Evolutionary conservation across 2,888 invertebrate genomes (phyloP).

Genomic region (Allacma fusca): DNA sequence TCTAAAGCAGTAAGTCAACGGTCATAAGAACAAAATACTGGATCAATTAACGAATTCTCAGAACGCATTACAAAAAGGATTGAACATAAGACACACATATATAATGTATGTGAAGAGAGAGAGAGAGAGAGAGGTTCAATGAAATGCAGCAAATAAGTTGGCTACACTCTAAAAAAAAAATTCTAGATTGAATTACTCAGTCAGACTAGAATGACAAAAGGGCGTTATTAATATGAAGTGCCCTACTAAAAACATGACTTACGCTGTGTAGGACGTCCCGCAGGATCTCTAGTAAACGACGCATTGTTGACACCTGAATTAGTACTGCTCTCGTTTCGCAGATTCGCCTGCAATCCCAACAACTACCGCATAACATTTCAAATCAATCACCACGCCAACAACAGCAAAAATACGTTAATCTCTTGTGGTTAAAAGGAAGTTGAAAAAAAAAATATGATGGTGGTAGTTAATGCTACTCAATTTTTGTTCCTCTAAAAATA

Average conservation of each 20-base stretch:
- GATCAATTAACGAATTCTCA: too few relatives aligned
- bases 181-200: background rate
- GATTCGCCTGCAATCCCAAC: conserved; percentile 61
- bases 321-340: conserved; percentile 57
- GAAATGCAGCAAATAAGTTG: too few relatives aligned
- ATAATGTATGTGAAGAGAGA: too few relatives aligned
- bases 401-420: conserved; percentile 21
- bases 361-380: conserved; percentile 58
- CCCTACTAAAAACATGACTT: conserved; percentile 49
- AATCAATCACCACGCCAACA: conserved; percentile 38
- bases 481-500: conserved; percentile 13
- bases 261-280: conserved; percentile 61
- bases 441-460: too few relatives aligned
- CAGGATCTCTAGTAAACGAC: conserved; percentile 56
- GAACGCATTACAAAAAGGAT: too few relatives aligned
- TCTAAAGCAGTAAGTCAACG: too few relatives aligned
- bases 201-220: background rate
- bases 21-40: too few relatives aligned
- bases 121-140: too few relatives aligned
- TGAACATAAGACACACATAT: too few relatives aligned
- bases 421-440: background rate
- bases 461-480: conserved; percentile 5
- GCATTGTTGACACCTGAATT: conserved; percentile 59
- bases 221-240: conserved; percentile 3
- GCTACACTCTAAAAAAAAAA: too few relatives aligned